A percentile compares a stretch with the other conserved stretches of the same genome.
phyloP scores from a whole-genome alignment of 2,113 vertebrate species.

The Amblyornis subalaris region DNA sequence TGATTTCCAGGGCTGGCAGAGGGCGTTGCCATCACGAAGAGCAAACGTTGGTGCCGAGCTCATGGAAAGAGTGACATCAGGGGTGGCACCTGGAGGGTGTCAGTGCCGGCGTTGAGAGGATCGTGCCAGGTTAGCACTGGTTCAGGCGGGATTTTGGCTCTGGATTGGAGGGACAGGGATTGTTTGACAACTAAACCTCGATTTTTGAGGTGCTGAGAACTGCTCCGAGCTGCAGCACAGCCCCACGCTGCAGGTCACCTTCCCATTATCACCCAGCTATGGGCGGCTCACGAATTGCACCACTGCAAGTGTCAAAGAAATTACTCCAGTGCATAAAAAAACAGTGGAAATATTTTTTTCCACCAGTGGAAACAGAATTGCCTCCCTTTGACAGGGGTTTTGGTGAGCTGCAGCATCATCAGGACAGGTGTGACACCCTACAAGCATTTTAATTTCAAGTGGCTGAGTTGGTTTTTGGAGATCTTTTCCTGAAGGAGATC shows the following conservation, averaged over 20 bases:
- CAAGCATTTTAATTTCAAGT: rapidly evolving
- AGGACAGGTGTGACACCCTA: neutral
- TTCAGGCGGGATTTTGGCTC: neutral
- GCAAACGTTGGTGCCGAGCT: rapidly evolving
- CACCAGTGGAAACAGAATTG: neutral
- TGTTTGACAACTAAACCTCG: neutral
- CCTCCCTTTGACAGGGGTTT: neutral
- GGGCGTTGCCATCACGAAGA: rapidly evolving
- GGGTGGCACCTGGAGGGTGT: neutral
- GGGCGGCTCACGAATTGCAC: neutral
- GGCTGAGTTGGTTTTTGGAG: neutral
- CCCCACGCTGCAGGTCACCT: no score
- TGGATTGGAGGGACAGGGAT: neutral
- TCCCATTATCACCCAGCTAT: rapidly evolving
- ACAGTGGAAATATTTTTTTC: neutral
- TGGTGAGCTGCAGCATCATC: neutral
- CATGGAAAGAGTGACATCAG: neutral
- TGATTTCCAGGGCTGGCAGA: neutral
- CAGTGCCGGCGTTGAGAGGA: neutral
- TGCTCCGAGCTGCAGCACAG: neutral
- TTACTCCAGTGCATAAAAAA: neutral
- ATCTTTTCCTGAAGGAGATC: neutral
- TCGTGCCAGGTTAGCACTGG: rapidly evolving
- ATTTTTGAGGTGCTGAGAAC: neutral
- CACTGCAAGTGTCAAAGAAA: neutral